These are phyloP conservation scores for Philhelius pedissequus DNA, from an alignment of 2,888 invertebrate genomes.

Conservation along the genomic window DNA sequence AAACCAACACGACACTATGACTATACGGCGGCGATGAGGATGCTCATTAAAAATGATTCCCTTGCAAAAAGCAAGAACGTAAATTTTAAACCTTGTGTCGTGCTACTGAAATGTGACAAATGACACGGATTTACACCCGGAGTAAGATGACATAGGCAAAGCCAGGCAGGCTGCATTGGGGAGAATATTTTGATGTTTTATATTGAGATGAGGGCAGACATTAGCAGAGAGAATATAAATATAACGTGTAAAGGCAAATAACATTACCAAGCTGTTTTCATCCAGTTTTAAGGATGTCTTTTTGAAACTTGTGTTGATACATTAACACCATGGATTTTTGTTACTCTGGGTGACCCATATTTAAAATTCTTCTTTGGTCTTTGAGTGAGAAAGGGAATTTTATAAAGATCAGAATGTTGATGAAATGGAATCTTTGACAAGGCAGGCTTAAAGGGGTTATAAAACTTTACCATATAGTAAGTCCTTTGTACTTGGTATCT, in stretches of 20 bases:
- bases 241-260: background rate
- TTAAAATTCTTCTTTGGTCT: background rate
- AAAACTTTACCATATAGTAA: no score
- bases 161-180: background rate
- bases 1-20: background rate
- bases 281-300: background rate
- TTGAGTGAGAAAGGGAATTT: background rate
- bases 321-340: conserved; percentile 10
- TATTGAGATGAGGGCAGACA: background rate
- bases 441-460: background rate
- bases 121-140: conserved; percentile 47
- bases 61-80: conserved; percentile 7
- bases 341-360: background rate
- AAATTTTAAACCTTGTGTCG: conserved; percentile 35
- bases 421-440: background rate
- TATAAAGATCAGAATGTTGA: background rate
- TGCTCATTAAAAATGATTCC: conserved; percentile 59
- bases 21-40: conserved; percentile 5
- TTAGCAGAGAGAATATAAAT: background rate
- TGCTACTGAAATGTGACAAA: conserved; percentile 49
- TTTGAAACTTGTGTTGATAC: conserved; percentile 14
- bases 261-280: conserved; percentile 2
- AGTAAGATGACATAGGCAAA: conserved; percentile 2
- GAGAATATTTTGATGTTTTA: background rate
- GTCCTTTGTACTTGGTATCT: background rate